Percentiles rank a stretch among this genome's conserved stretches.
phyloP scores from a whole-genome alignment of 2,113 vertebrate genomes.

The Tragelaphus scriptus region DNA sequence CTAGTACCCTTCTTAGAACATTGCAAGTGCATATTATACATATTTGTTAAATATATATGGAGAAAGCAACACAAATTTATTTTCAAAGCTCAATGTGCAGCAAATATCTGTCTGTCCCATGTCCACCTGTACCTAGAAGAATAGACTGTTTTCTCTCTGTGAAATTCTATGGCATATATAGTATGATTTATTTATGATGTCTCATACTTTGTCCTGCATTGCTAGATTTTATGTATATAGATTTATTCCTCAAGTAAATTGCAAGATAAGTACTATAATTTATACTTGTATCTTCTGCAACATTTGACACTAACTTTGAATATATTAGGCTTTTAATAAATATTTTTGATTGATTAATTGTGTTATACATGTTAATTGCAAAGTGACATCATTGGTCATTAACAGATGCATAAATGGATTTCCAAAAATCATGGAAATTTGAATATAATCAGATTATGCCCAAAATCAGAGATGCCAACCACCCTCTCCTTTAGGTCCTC shows the following conservation, averaged over 20 bases:
- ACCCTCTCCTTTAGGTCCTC: not conserved
- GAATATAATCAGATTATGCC: constrained; percentile 37
- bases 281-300: not conserved
- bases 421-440: constrained; percentile 27
- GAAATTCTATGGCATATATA: not conserved
- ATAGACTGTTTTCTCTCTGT: not conserved
- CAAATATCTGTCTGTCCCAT: not conserved
- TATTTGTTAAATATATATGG: not conserved
- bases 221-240: not conserved
- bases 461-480: not conserved
- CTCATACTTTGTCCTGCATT: not conserved
- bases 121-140: not conserved
- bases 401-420: constrained; percentile 22
- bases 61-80: not conserved
- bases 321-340: constrained; percentile 47
- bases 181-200: not conserved
- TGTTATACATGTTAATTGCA: constrained; percentile 47
- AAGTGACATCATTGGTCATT: constrained; percentile 55
- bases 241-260: constrained; percentile 15
- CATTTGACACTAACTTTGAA: constrained; percentile 33
- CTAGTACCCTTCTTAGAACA: not conserved
- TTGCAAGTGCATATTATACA: not conserved
- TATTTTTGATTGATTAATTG: constrained; percentile 56
- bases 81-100: not conserved
- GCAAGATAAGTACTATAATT: constrained; percentile 1